Evolutionary conservation across 2,888 invertebrate genomes (phyloP).

Genomic region (Acrobasis repandana): DNA sequence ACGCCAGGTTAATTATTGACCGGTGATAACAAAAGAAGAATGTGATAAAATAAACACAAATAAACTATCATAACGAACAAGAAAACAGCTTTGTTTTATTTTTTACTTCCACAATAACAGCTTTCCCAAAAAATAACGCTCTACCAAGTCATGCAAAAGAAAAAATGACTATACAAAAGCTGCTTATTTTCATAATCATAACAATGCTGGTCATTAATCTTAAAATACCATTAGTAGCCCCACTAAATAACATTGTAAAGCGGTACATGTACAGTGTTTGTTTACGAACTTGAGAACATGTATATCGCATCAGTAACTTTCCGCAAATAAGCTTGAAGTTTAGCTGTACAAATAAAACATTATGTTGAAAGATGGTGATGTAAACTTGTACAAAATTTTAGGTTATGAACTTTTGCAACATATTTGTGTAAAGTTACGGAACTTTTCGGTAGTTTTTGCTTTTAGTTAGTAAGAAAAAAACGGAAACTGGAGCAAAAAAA

Average conservation of each 20-base stretch:
- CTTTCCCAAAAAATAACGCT: not conserved
- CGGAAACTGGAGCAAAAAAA: not conserved
- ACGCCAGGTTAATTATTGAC: no score
- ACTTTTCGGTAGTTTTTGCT: no score
- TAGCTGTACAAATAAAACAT: conserved; percentile 6
- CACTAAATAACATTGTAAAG: conserved; percentile 26
- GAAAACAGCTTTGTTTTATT: not conserved
- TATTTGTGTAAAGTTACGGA: no score
- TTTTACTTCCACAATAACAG: not conserved
- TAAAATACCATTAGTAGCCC: not conserved
- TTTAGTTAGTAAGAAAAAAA: no score
- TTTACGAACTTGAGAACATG: conserved; percentile 36
- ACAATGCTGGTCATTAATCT: not conserved
- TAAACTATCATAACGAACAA: not conserved
- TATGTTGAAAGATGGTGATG: not conserved
- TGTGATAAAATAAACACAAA: not conserved
- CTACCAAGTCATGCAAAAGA: not conserved
- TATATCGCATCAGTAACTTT: conserved; percentile 37
- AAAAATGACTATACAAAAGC: not conserved
- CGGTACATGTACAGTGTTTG: conserved; percentile 27
- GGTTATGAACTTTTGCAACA: not conserved
- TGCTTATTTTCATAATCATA: not conserved
- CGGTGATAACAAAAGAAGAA: not conserved
- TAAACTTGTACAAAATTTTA: no score
- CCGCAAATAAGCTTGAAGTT: conserved; percentile 31